Conservation (phyloP, 2,888 invertebrate species). For the Chrysolina americana region DNA sequence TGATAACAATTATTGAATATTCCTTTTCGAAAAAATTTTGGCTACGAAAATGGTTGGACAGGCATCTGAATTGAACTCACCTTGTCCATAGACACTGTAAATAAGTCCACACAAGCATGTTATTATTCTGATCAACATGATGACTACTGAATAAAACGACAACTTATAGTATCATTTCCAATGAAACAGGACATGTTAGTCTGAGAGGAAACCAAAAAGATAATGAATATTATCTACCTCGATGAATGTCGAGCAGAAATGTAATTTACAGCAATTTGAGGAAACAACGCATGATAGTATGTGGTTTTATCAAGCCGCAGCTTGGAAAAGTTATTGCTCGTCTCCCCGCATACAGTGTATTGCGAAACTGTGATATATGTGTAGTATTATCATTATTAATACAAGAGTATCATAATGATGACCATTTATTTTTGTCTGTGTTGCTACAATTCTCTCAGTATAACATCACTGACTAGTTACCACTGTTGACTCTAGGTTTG, state of each 20-base stretch:
- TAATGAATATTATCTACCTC: constrained; percentile 22
- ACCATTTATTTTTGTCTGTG: not conserved
- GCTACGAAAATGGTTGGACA: too few species aligned
- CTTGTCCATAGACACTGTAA: not conserved
- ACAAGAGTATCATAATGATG: too few species aligned
- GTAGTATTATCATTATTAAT: too few species aligned
- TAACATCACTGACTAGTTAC: too few species aligned
- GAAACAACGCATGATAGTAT: not conserved
- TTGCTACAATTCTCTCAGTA: not conserved
- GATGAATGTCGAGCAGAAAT: constrained; percentile 2
- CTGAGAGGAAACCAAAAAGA: constrained; percentile 12
- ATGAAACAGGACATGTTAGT: not conserved
- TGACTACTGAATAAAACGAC: not conserved
- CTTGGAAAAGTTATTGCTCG: not conserved
- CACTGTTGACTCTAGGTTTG: too few species aligned
- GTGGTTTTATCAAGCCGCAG: not conserved
- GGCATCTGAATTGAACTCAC: not conserved
- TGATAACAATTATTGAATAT: too few species aligned
- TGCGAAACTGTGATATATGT: not conserved
- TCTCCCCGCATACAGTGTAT: too few species aligned
- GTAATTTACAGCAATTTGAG: not conserved
- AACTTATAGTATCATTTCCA: constrained; percentile 8
- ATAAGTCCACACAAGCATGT: not conserved
- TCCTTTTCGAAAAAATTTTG: too few species aligned
- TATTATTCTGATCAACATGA: constrained; percentile 4